These are phyloP conservation scores for Sebastes itinus DNA, from an alignment of 2,797 vertebrate species.

Conservation along the genomic window DNA sequence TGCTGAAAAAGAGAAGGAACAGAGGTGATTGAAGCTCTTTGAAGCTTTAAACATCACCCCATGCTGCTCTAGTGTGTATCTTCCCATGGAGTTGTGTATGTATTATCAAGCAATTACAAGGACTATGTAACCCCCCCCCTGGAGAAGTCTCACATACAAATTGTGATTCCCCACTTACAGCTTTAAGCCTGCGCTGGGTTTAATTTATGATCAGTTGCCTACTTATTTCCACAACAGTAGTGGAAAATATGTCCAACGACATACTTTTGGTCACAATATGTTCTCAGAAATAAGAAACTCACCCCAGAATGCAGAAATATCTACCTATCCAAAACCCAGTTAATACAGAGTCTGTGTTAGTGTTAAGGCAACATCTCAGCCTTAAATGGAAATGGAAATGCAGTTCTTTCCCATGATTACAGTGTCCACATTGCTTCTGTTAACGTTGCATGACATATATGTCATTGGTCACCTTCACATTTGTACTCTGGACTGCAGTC, in stretches of 20 bases:
- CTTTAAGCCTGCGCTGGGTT: background rate
- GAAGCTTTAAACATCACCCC: slow-evolving; percentile 28
- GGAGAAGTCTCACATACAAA: slow-evolving; percentile 11
- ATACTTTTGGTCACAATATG: background rate
- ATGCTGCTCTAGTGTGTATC: slow-evolving; percentile 16
- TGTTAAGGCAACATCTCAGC: background rate
- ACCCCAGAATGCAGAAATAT: background rate
- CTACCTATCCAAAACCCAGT: background rate
- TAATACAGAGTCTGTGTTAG: background rate
- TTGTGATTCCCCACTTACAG: background rate
- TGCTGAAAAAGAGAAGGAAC: background rate
- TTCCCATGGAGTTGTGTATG: slow-evolving; percentile 23
- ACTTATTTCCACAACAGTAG: background rate
- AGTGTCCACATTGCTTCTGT: background rate
- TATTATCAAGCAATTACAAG: slow-evolving; percentile 17
- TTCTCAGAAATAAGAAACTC: background rate
- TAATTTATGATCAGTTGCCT: slow-evolving; percentile 18
- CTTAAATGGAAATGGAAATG: background rate
- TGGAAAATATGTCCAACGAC: background rate
- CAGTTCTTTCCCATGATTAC: background rate
- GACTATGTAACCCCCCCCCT: background rate
- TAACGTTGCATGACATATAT: background rate
- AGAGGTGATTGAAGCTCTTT: slow-evolving; percentile 18
- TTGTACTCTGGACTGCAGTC: background rate
- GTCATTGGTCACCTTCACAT: background rate